These are phyloP conservation scores for Tragelaphus eurycerus DNA, from an alignment of 2,797 vertebrate genomes.

Conservation along the genomic window DNA sequence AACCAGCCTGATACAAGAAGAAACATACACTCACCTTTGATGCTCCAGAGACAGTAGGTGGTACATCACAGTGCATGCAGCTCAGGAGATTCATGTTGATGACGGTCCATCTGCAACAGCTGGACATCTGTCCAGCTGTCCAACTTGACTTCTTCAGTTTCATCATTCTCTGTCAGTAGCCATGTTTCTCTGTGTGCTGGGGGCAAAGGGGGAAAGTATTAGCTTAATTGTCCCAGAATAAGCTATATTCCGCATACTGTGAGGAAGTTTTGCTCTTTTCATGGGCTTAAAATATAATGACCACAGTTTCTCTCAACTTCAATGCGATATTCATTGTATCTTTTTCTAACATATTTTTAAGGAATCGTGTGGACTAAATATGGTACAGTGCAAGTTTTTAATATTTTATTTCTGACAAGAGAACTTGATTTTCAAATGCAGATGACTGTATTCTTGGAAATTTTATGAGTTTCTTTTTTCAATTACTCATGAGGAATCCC, in stretches of 20 bases:
- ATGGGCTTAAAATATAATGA: not conserved
- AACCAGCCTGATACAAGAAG: not conserved
- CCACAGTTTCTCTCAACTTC: not conserved
- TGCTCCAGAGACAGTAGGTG: not conserved
- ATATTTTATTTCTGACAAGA: not conserved
- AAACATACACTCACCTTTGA: not conserved
- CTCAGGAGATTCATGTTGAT: not conserved
- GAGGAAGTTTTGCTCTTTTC: not conserved
- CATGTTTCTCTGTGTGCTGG: not conserved
- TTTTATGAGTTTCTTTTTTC: not conserved
- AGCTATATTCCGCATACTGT: not conserved
- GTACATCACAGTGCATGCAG: rapidly evolving
- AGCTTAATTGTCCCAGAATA: not conserved
- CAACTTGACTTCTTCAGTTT: not conserved
- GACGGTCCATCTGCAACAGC: not conserved
- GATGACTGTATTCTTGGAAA: not conserved
- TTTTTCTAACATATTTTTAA: not conserved
- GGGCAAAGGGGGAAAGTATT: rapidly evolving
- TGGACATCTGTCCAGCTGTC: too few species aligned
- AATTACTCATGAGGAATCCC: not conserved
- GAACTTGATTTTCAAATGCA: slow-evolving; percentile 16
- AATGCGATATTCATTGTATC: not conserved
- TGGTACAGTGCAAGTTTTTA: not conserved
- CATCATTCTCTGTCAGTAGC: not conserved
- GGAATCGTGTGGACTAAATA: not conserved